A percentile compares a stretch with the other conserved stretches of the same genome.
phyloP scores from a whole-genome alignment of 2,797 vertebrate species.

The Phrynocephalus vlangalii region DNA sequence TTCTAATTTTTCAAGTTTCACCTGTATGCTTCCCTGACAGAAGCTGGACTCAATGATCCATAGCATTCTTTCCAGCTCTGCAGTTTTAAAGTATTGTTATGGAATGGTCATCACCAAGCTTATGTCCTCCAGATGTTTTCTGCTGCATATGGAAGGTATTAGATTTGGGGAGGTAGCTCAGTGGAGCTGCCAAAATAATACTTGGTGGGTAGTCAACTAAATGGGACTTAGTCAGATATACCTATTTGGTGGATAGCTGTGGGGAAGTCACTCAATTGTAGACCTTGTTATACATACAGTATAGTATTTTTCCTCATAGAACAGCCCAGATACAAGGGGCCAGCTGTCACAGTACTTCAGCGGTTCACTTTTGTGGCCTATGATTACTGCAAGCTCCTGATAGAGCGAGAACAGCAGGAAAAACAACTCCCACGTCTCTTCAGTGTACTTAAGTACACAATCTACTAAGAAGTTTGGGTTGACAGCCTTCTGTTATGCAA shows the following conservation, averaged over 20 bases:
- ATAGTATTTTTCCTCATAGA: not conserved
- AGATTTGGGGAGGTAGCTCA: not conserved
- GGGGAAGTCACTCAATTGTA: not conserved
- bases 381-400: constrained; percentile 21
- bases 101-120: not conserved
- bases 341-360: constrained; percentile 3
- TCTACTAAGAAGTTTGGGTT: constrained; percentile 3
- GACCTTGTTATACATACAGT: constrained; percentile 7
- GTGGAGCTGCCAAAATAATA: not conserved
- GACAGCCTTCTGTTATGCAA: not conserved
- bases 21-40: no score
- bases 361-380: constrained; percentile 18
- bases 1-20: no score
- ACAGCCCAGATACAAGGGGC: not conserved
- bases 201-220: not conserved
- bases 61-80: no score
- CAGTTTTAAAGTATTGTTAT: no score
- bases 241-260: not conserved
- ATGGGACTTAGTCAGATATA: not conserved
- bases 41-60: no score
- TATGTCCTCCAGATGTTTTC: not conserved
- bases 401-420: constrained; percentile 3
- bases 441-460: not conserved
- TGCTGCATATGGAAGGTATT: not conserved
- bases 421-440: not conserved